These are phyloP conservation scores for Stegostoma tigrinum DNA, from an alignment of 2,113 vertebrate species.

Conservation along the genomic window DNA sequence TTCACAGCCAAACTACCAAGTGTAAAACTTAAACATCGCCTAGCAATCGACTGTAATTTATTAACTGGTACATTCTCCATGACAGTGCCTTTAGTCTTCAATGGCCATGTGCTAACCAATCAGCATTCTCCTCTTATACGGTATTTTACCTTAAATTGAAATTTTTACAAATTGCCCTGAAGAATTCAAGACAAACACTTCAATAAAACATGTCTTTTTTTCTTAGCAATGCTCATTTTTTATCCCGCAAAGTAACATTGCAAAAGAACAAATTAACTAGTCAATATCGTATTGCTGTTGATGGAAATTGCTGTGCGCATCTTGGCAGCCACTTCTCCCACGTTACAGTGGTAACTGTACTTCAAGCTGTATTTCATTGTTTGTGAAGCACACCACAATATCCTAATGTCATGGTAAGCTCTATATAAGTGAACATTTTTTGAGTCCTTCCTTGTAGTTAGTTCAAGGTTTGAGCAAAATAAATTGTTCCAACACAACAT, in stretches of 20 bases:
- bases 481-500: not conserved
- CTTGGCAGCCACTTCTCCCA: not conserved
- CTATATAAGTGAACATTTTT: not conserved
- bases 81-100: too few species aligned
- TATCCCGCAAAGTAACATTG: not conserved
- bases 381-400: not conserved
- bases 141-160: too few species aligned
- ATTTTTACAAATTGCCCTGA: too few species aligned
- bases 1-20: too few species aligned
- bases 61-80: too few species aligned
- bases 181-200: too few species aligned
- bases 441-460: not conserved
- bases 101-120: too few species aligned
- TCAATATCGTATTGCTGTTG: not conserved
- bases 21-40: too few species aligned
- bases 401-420: not conserved
- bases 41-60: too few species aligned
- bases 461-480: not conserved
- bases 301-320: not conserved
- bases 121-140: too few species aligned
- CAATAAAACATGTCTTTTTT: too few species aligned
- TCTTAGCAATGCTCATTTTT: not conserved
- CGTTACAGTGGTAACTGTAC: not conserved
- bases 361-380: not conserved
- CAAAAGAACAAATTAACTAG: not conserved